Percentiles rank a stretch among this genome's conserved stretches.
Conservation (phyloP, 2,888 invertebrate genomes). For the Neria commutata region DNA sequence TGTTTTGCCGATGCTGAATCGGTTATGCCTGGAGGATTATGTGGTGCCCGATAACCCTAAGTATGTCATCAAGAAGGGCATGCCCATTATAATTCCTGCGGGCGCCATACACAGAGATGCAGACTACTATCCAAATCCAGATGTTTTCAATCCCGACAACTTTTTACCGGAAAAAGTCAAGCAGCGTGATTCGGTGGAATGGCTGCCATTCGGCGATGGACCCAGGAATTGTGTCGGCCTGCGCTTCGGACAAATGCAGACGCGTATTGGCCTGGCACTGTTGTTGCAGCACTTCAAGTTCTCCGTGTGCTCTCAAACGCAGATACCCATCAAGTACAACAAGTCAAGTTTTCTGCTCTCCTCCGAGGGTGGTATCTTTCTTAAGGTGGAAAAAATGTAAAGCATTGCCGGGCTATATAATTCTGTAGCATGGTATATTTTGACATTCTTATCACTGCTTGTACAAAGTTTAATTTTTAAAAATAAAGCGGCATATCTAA, state of each 20-base stretch:
- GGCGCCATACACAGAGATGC: constrained; percentile 66
- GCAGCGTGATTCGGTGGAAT: constrained; percentile 46
- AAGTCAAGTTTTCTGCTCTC: constrained; percentile 35
- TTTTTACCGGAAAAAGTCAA: constrained; percentile 64
- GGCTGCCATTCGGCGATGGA: constrained; percentile 56
- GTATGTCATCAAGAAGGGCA: constrained; percentile 20
- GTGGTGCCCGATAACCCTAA: constrained; percentile 38
- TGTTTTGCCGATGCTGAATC: constrained; percentile 51
- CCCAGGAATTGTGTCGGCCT: constrained; percentile 54
- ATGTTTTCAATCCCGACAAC: constrained; percentile 66
- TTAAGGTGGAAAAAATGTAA: constrained; percentile 35
- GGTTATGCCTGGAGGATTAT: constrained; percentile 48
- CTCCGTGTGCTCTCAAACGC: constrained; percentile 40
- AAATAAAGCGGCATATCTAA: no score
- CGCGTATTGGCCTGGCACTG: constrained; percentile 29
- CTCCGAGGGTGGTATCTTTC: constrained; percentile 40
- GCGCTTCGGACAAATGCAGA: constrained; percentile 38
- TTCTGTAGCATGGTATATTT: no score
- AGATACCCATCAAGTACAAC: constrained; percentile 41
- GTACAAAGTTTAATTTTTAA: no score
- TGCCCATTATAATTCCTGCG: constrained; percentile 62
- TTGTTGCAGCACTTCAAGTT: constrained; percentile 49
- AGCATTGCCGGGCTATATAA: no score
- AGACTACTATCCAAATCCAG: constrained; percentile 66
- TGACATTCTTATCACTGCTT: no score